Conservation (phyloP, 1,140 invertebrate species). For the Ylistrum balloti region DNA sequence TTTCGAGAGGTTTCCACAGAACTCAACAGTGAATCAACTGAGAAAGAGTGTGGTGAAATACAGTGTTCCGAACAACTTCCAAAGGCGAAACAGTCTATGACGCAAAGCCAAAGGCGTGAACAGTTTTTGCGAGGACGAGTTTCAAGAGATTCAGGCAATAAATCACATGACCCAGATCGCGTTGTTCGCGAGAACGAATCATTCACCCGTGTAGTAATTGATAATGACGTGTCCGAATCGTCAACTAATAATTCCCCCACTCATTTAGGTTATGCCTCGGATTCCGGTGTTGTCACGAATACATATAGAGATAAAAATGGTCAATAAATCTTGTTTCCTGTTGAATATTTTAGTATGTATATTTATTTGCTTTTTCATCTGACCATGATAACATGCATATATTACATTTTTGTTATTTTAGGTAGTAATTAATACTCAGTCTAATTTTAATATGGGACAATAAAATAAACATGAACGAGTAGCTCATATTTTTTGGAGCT, state of each 20-base stretch:
- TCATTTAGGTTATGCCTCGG: conserved; percentile 9
- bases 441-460: too few relatives aligned
- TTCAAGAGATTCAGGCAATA: conserved; percentile 3
- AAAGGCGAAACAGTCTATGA: not conserved
- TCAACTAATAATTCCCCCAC: not conserved
- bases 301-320: not conserved
- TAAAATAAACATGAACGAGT: too few relatives aligned
- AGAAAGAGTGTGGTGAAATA: not conserved
- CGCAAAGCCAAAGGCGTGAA: not conserved
- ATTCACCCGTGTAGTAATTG: conserved; percentile 26
- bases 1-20: not conserved
- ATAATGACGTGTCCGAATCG: not conserved
- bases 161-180: not conserved
- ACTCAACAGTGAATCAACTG: not conserved
- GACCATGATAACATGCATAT: not conserved
- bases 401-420: too few relatives aligned
- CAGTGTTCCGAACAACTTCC: not conserved
- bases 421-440: too few relatives aligned
- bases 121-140: conserved; percentile 1
- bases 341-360: not conserved
- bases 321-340: not conserved
- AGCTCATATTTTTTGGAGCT: too few relatives aligned
- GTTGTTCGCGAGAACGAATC: conserved; percentile 3
- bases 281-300: not conserved
- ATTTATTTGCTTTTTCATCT: not conserved